These are phyloP conservation scores for Listronotus oregonensis DNA, from an alignment of 1,140 invertebrate species.

Conservation along the genomic window DNA sequence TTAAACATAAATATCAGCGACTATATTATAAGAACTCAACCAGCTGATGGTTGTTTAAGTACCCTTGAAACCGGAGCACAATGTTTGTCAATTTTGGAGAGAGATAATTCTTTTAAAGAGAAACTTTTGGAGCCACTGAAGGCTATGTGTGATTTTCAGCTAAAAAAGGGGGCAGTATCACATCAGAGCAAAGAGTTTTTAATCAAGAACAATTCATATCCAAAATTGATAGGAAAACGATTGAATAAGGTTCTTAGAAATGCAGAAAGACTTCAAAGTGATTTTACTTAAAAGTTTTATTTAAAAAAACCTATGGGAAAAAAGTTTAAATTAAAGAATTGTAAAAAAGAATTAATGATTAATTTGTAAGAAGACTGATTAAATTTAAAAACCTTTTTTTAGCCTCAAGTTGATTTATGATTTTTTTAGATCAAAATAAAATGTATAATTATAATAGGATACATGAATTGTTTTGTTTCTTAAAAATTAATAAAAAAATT, in stretches of 20 bases:
- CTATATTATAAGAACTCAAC: constrained; percentile 92
- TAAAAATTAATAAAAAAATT: too few relatives aligned
- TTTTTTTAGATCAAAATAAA: too few relatives aligned
- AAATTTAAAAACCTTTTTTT: too few relatives aligned
- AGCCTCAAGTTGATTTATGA: too few relatives aligned
- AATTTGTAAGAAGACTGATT: too few relatives aligned
- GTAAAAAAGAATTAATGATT: too few relatives aligned
- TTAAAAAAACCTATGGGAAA: too few relatives aligned
- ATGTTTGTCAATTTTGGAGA: constrained; percentile 79
- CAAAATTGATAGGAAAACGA: constrained; percentile 80
- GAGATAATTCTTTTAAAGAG: constrained; percentile 66
- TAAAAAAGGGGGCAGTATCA: constrained; percentile 87
- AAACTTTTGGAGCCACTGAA: constrained; percentile 78
- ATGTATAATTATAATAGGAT: too few relatives aligned
- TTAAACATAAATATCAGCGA: constrained; percentile 73
- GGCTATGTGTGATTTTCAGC: constrained; percentile 82
- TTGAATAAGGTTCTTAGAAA: constrained; percentile 62
- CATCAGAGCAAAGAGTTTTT: constrained; percentile 92
- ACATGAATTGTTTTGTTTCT: too few relatives aligned
- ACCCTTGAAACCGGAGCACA: constrained; percentile 89
- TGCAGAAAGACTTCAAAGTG: constrained; percentile 35
- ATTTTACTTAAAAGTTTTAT: too few relatives aligned
- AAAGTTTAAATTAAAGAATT: too few relatives aligned
- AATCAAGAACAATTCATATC: constrained; percentile 83
- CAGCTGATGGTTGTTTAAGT: constrained; percentile 87